These are phyloP conservation scores for Muntiacus muntjak DNA, from an alignment of 2,113 vertebrate genomes.

Conservation along the genomic window DNA sequence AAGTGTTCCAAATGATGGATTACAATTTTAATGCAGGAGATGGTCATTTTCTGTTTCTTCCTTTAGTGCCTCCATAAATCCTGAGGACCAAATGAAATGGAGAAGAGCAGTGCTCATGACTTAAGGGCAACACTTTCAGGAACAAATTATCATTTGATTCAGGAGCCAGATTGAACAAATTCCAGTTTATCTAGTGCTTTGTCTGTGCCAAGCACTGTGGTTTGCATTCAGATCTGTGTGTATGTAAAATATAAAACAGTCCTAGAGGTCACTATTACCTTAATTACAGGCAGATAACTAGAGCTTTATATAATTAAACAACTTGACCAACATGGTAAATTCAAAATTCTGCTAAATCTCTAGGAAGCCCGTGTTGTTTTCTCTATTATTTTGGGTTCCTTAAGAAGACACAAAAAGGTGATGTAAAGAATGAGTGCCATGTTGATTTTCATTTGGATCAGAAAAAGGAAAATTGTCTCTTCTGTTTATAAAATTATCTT, in stretches of 20 bases:
- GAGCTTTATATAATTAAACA: not conserved
- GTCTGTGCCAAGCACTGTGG: not conserved
- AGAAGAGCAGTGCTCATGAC: not conserved
- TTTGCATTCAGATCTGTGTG: not conserved
- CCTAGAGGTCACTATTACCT: not conserved
- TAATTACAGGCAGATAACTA: not conserved
- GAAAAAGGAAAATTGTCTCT: not conserved
- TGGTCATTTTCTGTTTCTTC: constrained; percentile 9
- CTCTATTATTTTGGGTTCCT: not conserved
- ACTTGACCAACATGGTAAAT: not conserved
- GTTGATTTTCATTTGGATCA: not conserved
- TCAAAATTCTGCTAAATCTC: not conserved
- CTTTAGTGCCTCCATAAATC: not conserved
- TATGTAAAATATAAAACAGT: not conserved
- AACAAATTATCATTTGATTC: constrained; percentile 6
- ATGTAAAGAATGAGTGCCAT: not conserved
- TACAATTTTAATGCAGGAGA: not conserved
- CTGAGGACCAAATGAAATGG: not conserved
- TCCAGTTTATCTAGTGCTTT: not conserved
- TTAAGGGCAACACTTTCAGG: not conserved
- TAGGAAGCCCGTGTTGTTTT: not conserved
- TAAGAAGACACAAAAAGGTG: not conserved
- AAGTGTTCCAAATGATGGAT: not conserved
- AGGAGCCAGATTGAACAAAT: not conserved
- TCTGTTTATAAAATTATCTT: constrained; percentile 13